Evolutionary conservation across 2,797 vertebrate species (phyloP).

Genomic region (Selene dorsalis): DNA sequence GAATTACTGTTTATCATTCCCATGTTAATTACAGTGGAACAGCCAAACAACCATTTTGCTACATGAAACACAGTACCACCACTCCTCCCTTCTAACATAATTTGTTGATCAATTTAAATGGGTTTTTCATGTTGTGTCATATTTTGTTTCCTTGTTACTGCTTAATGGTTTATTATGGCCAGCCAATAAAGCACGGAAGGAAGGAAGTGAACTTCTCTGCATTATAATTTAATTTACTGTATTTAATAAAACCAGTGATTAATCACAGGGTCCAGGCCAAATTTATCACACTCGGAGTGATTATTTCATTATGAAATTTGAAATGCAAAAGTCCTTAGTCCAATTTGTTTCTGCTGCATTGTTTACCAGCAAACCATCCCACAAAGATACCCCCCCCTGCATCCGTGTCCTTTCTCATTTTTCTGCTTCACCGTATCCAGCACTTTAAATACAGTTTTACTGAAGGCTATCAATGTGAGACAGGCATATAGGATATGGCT

Average conservation of each 20-base stretch:
- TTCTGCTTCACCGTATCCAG: constrained; percentile 41
- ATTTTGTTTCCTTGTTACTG: constrained; percentile 58
- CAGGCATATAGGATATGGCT: no score
- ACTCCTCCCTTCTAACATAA: constrained; percentile 59
- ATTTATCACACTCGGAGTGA: constrained; percentile 72
- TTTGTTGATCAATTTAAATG: constrained; percentile 75
- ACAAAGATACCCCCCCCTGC: constrained; percentile 3
- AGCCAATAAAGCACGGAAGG: constrained; percentile 50
- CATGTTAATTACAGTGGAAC: constrained; percentile 67
- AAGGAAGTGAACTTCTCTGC: constrained; percentile 63
- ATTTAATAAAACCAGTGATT: constrained; percentile 71
- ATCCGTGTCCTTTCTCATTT: constrained; percentile 64
- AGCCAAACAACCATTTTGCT: constrained; percentile 57
- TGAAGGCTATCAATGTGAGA: not conserved
- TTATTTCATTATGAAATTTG: constrained; percentile 75
- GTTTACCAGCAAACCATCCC: constrained; percentile 49
- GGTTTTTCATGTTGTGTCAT: constrained; percentile 52
- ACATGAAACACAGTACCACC: constrained; percentile 56
- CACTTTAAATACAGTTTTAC: constrained; percentile 57
- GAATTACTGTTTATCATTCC: constrained; percentile 65
- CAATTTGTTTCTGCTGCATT: constrained; percentile 38
- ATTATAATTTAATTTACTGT: constrained; percentile 71
- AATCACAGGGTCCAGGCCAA: constrained; percentile 60
- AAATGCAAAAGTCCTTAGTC: constrained; percentile 59
- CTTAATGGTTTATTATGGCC: constrained; percentile 69